Base-by-base conservation (phyloP, 2,888 invertebrate species). In the Isotomurus palustris region DNA sequence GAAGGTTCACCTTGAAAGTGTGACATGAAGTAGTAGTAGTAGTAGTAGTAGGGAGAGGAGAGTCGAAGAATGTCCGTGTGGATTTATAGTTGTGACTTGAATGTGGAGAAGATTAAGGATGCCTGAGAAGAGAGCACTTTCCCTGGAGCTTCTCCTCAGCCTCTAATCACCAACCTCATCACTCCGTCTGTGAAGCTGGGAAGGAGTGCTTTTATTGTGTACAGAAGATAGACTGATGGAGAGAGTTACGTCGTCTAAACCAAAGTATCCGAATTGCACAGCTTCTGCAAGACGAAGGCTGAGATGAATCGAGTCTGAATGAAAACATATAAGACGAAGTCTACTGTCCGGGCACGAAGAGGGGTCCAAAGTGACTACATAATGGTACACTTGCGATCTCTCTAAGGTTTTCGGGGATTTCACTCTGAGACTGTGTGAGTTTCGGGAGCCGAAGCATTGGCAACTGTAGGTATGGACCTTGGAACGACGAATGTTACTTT, bases 391-490 rank as follows among this genome's bases (percentile, higher is more conserved):
- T 14, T 14, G 12, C 10, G 17, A n/a, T 19, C 17, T 6, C 12
- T 40, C 40, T 40, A 8, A 40, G 12, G 19, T n/a, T 40, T 14
- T 40, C 12, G 40, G 40, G 40, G 44, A 17, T 28, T 27, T 8
- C 28, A 28, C n/a, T 47, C 47, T 47, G 47, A 27, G 47, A 22
- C 47, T 47, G 47, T 47, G 47, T 47, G 47, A 28, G 19, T n/a
- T 47, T 22, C 21, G 47, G 47, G 47, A 47, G 47, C 47, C 47
- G 47, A 47, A 47, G 47, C 47, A 47, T 47, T 47, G 47, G 27
- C n/a, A n/a, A 47, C 28, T 8, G 47, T 47, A 47, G 47, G 47
- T 47, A 47, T 27, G 25, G 24, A 32, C 14, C 32, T 32, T 32
- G 32, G 32, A 14, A n/a, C n/a, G n/a, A n/a, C n/a, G n/a, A n/a